Base-by-base conservation (phyloP, 2,113 vertebrate species). In the Calidris pugnax region DNA sequence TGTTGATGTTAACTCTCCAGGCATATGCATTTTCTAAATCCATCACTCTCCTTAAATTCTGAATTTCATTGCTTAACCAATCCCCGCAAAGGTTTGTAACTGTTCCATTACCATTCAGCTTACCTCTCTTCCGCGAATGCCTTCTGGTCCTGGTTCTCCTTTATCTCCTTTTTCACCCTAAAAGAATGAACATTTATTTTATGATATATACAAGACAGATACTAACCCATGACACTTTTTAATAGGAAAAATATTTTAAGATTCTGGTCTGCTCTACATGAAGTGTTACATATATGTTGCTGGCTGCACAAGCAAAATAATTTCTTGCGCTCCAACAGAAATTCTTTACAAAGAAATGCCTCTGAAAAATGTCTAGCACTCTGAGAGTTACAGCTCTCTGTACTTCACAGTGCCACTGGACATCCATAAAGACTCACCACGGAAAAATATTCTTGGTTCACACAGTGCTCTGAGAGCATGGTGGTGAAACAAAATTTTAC, bases 131-230 rank as follows among this genome's bases (percentile, higher is more conserved):
- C 98, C 98, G 60, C 90, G 97, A 92, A 82, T 56, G 56, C 98
- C 98, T 82, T 95, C 85, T 47, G 94, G 86, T 92, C 98, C 98
- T 66, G 73, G 92, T 84, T 98, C 97, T 96, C 98, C 98, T 91
- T 94, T 97, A 71, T 97, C 96, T 96, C 98, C 98, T 68, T 98
- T 98, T 97, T 98, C 98, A 95, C 98, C 98, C 98, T 99, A 73
- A 87, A 86, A 95, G 96, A 95, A 87, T 16, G 60, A 97, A 94
- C 48, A 82, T 82, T 90, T 82, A 72, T 93, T 85, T 96, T 86
- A 84, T 64, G 87, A 79, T n/a, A 20, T 35, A 26, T 15, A 74
- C 15, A 75, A 60, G 24, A 35, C 13, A 92, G 84, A 80, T 59
- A 87, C 5, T 59, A 89, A 88, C 14, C 12, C 17, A 60, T 14